Conservation (phyloP, 2,113 vertebrate species). For the Heterochromis multidens region DNA sequence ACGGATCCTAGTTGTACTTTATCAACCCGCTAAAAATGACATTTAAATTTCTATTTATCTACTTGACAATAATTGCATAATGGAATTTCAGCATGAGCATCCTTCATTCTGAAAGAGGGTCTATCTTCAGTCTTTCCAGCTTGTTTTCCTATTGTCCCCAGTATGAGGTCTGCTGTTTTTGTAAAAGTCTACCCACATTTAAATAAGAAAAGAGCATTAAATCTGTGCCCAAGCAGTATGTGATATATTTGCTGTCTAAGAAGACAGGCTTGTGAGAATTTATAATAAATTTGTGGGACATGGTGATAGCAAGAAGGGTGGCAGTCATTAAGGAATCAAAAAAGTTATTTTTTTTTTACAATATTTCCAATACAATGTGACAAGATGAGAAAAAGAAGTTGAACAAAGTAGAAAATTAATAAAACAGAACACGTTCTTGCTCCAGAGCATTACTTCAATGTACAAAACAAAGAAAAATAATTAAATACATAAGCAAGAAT, state of each 20-base stretch:
- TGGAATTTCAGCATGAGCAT: background rate
- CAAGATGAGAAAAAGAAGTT: rapidly evolving
- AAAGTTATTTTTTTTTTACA: background rate
- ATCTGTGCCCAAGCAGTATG: background rate
- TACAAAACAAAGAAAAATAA: background rate
- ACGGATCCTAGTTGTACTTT: background rate
- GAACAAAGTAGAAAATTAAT: background rate
- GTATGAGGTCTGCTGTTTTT: background rate
- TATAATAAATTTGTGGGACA: background rate
- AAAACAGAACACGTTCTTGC: background rate
- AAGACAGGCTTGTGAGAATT: background rate
- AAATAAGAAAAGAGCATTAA: background rate
- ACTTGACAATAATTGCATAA: background rate
- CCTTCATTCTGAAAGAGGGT: background rate
- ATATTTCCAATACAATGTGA: background rate
- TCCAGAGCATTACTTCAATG: background rate
- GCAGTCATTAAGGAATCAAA: background rate
- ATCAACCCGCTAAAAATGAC: background rate
- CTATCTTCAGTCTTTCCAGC: background rate
- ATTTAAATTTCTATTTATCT: background rate
- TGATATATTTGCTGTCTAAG: background rate
- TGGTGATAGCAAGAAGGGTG: background rate
- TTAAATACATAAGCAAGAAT: background rate
- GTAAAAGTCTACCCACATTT: background rate
- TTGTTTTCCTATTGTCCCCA: background rate